Evolutionary conservation across 2,888 invertebrate genomes (phyloP).

Genomic region (Nemotelus nigrinus): DNA sequence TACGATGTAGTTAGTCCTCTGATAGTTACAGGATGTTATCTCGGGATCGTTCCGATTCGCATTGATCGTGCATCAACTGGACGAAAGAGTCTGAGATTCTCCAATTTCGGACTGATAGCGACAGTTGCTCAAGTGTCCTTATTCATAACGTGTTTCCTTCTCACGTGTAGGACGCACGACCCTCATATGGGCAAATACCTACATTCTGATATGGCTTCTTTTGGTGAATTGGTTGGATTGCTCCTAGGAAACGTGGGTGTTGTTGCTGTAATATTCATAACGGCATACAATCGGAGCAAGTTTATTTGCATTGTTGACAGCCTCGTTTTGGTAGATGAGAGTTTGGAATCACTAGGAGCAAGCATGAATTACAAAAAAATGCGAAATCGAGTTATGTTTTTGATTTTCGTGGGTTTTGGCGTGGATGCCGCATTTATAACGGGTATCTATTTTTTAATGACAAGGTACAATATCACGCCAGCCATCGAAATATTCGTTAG

Average conservation of each 20-base stretch:
- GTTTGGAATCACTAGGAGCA: not conserved
- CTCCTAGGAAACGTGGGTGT: not conserved
- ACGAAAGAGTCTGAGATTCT: not conserved
- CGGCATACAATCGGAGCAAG: not conserved
- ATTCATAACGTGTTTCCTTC: not conserved
- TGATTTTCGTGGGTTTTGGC: not conserved
- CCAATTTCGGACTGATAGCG: not conserved
- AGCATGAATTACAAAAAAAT: not conserved
- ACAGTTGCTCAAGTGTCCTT: not conserved
- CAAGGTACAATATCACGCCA: not conserved
- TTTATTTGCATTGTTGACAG: not conserved
- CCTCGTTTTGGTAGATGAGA: not conserved
- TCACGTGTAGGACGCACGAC: not conserved
- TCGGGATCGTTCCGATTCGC: not conserved
- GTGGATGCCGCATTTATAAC: not conserved
- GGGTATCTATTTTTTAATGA: not conserved
- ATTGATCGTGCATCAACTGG: not conserved
- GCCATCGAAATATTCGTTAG: not conserved
- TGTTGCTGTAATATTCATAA: not conserved
- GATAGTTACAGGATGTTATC: not conserved
- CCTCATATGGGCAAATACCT: not conserved
- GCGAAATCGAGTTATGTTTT: not conserved
- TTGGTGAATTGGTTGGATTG: not conserved
- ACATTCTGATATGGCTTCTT: not conserved
- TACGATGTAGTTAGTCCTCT: conserved; percentile 4